Percentiles rank a stretch among this genome's conserved stretches.
Conservation (phyloP, 2,113 vertebrate genomes). For the Sterrhoptilus dennistouni region DNA sequence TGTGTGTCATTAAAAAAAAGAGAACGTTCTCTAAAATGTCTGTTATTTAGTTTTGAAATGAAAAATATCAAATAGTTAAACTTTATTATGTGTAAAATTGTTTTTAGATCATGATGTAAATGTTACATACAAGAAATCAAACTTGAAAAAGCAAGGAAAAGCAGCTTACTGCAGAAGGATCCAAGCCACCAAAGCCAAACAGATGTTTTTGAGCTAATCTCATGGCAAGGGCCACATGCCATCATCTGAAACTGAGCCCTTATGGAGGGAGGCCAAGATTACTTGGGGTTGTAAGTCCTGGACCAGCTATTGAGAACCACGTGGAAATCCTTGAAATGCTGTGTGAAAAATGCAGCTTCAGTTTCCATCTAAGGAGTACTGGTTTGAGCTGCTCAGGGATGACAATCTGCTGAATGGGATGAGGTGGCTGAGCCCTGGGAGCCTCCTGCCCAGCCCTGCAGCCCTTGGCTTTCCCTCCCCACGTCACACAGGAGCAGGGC, state of each 20-base stretch:
- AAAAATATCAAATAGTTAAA: slow-evolving; percentile 78
- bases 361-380: background rate
- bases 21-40: slow-evolving; percentile 55
- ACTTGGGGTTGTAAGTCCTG: background rate
- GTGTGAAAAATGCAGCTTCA: background rate
- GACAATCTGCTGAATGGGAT: background rate
- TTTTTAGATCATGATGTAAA: slow-evolving; percentile 60
- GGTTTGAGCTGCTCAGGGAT: background rate
- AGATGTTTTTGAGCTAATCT: background rate
- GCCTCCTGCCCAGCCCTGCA: background rate
- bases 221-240: background rate
- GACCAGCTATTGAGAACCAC: background rate
- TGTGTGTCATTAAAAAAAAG: slow-evolving; percentile 47
- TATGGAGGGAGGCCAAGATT: background rate
- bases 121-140: slow-evolving; percentile 46
- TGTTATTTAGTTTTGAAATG: slow-evolving; percentile 75
- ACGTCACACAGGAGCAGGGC: rapidly evolving
- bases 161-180: slow-evolving; percentile 11
- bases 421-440: rapidly evolving
- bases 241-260: background rate
- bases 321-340: background rate
- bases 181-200: background rate
- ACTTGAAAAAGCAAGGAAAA: slow-evolving; percentile 48
- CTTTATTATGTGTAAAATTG: slow-evolving; percentile 80
- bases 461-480: background rate